These are phyloP conservation scores for Setophaga coronata DNA, from an alignment of 2,113 vertebrate species.

Conservation along the genomic window DNA sequence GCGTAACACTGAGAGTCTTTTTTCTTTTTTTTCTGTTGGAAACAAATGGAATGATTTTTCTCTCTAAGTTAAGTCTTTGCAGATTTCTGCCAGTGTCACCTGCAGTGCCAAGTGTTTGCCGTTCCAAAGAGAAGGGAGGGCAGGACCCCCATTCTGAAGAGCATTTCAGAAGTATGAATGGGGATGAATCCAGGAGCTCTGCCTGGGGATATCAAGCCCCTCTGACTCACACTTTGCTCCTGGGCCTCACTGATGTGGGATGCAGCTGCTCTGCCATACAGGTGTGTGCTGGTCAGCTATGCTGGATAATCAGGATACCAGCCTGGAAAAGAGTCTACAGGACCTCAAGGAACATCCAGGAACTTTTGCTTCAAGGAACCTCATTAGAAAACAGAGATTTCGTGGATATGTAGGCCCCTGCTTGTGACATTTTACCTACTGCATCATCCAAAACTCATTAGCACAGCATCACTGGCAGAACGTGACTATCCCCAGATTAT, in stretches of 20 bases:
- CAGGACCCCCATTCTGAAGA: neutral
- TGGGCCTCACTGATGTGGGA: rapidly evolving
- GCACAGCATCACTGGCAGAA: neutral
- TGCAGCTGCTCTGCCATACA: neutral
- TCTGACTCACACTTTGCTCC: neutral
- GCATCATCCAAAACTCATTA: neutral
- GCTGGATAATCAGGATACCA: neutral
- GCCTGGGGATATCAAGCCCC: rapidly evolving
- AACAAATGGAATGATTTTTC: neutral
- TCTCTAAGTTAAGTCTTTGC: neutral
- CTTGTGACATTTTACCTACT: neutral
- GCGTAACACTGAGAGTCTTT: neutral
- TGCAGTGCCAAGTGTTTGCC: neutral
- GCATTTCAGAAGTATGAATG: neutral
- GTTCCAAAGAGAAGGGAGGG: neutral
- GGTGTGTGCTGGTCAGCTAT: neutral
- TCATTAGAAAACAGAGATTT: neutral
- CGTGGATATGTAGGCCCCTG: neutral
- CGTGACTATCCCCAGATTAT: neutral
- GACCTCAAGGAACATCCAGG: neutral
- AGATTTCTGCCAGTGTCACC: neutral
- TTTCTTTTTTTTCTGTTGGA: rapidly evolving
- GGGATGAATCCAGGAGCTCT: neutral
- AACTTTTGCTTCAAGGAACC: neutral
- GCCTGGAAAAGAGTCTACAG: neutral